Conservation (phyloP, 2,797 vertebrate species). For the Pangasius sanitwongsei region DNA sequence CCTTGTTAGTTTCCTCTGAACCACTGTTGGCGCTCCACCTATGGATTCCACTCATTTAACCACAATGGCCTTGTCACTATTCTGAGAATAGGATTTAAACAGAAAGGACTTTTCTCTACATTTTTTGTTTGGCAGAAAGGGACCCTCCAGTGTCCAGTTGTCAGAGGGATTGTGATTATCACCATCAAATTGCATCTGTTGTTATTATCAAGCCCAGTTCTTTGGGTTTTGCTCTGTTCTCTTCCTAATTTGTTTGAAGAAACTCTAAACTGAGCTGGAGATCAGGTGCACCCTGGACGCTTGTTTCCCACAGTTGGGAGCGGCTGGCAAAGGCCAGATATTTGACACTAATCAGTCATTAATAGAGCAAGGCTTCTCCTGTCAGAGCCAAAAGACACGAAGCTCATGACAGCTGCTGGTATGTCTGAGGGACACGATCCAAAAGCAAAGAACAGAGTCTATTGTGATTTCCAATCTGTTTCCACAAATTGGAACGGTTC, state of each 20-base stretch:
- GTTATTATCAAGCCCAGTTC: conserved; percentile 57
- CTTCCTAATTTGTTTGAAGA: conserved; percentile 57
- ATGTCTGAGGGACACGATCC: conserved; percentile 66
- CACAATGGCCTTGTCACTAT: conserved; percentile 28
- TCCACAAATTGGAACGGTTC: conserved; percentile 43
- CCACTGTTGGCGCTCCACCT: conserved; percentile 7
- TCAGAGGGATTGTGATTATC: conserved; percentile 56
- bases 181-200: conserved; percentile 64
- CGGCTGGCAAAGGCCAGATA: conserved; percentile 70
- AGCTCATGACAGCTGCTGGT: conserved; percentile 74
- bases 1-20: not conserved
- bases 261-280: conserved; percentile 73
- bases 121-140: conserved; percentile 41
- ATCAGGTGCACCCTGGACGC: conserved; percentile 72
- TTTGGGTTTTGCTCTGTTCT: conserved; percentile 61
- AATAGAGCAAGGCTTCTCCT: conserved; percentile 71
- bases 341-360: conserved; percentile 84
- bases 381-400: conserved; percentile 60
- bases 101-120: conserved; percentile 32
- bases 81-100: conserved; percentile 52
- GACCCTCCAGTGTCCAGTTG: conserved; percentile 38
- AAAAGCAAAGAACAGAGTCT: conserved; percentile 65
- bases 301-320: conserved; percentile 78
- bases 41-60: conserved; percentile 3
- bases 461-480: conserved; percentile 46